phyloP scores from a whole-genome alignment of 2,797 vertebrate genomes.

The Acropternis orthonyx region DNA sequence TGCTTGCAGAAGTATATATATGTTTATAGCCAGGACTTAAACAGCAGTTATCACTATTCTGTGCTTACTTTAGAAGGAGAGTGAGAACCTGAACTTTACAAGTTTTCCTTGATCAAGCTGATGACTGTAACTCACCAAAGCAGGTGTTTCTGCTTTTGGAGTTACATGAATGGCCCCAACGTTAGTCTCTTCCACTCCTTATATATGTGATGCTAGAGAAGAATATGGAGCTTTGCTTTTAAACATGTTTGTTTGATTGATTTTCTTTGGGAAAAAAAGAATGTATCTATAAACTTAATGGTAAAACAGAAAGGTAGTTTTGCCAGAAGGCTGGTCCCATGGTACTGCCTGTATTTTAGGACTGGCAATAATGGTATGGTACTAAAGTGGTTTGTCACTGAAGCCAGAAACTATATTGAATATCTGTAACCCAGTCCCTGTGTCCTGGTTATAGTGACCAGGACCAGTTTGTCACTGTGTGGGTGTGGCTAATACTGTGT shows the following conservation, averaged over 20 bases:
- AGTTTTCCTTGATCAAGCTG: neutral
- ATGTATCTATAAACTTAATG: neutral
- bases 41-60: neutral
- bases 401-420: neutral
- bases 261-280: neutral
- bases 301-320: neutral
- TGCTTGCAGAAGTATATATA: neutral
- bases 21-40: neutral
- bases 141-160: neutral
- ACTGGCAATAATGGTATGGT: rapidly evolving
- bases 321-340: neutral
- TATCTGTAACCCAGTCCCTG: neutral
- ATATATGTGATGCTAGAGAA: neutral
- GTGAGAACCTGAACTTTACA: neutral
- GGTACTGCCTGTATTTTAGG: neutral
- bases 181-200: neutral
- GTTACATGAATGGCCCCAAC: neutral
- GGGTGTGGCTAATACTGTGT: no score
- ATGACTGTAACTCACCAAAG: neutral
- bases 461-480: no score
- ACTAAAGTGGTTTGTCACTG: neutral
- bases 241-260: neutral
- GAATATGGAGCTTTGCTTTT: neutral
- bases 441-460: no score
- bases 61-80: rapidly evolving